Base-by-base conservation (phyloP, 2,797 vertebrate species). In the Helarctos malayanus region DNA sequence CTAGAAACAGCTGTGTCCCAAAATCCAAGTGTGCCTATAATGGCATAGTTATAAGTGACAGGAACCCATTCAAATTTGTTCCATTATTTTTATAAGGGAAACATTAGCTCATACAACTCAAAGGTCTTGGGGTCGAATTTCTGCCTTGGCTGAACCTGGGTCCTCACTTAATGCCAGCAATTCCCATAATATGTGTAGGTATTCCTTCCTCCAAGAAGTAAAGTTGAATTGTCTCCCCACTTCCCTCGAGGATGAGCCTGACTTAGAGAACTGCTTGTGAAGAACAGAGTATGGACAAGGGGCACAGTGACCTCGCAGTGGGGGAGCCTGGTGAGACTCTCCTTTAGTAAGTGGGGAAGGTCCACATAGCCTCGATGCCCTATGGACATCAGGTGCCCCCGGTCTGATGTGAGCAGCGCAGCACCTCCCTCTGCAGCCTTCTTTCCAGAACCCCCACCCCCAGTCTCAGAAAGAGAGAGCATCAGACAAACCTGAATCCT, bases 321-420 rank as follows among this genome's bases (percentile, higher is more conserved):
- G 52, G 32, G 32, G 10, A 54, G 21, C 47, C 79, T 3, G 21
- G 65, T 0, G 1, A 35, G 9, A 25, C 1, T 16, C 3, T 5
- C 47, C 47, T 11, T 35, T 29, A 27, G 59, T n/a, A n/a, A 7
- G 4, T 0, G 4, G 45, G 18, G 35, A 54, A 7, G 38, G 52
- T 21, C 11, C 0, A 5, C 0, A 0, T 8, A 1, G 0, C n/a
- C 71, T 1, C 2, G 49, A 19, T 3, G n/a, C 15, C 11, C 1
- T 9, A 19, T 61, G 45, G 56, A 4, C 16, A 0, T 4, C 3
- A 0, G 38, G 12, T 5, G 14, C 25, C 25, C 57, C 75, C 59
- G 7, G 47, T 23, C 5, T 19, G 35, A 52, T 1, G 49, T 41
- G 54, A 27, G 0, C 4, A 27, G 45, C 27, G 15, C 10, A 32